A percentile compares a stretch with the other conserved stretches of the same genome.
Conservation (phyloP, 2,888 invertebrate genomes). For the Tenthredo amoena region DNA sequence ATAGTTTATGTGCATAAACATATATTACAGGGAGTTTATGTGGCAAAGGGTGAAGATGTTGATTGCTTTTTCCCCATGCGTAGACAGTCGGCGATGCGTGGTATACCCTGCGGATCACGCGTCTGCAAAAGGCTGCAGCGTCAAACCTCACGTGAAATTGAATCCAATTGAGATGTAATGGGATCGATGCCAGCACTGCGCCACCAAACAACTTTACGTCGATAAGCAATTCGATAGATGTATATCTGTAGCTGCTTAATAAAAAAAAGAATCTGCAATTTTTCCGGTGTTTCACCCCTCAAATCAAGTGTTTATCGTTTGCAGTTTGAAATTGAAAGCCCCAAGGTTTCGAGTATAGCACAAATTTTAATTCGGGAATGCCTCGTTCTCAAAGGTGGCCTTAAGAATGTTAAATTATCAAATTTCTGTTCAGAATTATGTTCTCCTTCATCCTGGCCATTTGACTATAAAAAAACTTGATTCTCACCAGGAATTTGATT, state of each 20-base stretch:
- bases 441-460: neutral
- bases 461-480: neutral
- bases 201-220: neutral
- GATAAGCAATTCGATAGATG: too few relatives aligned
- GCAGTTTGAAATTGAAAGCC: too few relatives aligned
- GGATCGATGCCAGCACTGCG: neutral
- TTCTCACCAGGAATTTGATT: neutral
- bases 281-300: too few relatives aligned
- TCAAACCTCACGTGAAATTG: slow-evolving; percentile 2
- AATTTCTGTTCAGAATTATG: neutral
- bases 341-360: too few relatives aligned
- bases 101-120: neutral
- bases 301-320: too few relatives aligned
- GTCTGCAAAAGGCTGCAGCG: neutral
- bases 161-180: slow-evolving; percentile 27
- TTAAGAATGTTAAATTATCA: too few relatives aligned
- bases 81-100: slow-evolving; percentile 42
- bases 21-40: neutral
- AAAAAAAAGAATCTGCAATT: neutral
- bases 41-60: slow-evolving; percentile 30
- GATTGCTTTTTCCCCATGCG: slow-evolving; percentile 49
- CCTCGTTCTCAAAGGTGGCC: too few relatives aligned
- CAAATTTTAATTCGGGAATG: too few relatives aligned
- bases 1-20: neutral
- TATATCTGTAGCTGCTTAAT: neutral